Base-by-base conservation (phyloP, 1,140 invertebrate species). In the Bursaphelenchus mucronatus region DNA sequence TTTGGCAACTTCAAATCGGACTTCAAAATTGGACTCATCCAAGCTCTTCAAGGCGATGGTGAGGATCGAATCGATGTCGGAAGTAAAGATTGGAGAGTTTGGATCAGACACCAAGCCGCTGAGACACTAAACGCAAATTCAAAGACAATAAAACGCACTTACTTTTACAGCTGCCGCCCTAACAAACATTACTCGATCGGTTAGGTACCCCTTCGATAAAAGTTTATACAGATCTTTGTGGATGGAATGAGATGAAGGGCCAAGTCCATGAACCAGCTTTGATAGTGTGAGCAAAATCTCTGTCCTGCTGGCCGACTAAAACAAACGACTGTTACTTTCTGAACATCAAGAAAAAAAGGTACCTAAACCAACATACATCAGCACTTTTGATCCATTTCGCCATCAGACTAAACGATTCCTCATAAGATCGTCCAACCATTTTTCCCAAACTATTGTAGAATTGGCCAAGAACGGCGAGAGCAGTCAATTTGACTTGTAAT, bases 351-450 rank as follows among this genome's bases (percentile, higher is more conserved):
- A 11, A 55, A 64, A 58, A 54, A 45, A 17, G 45, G 15, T 65
- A 56, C 13, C 41, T 17, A 51, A 53, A 30, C n/a, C n/a, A 15
- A 64, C 21, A 45, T 43, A 86, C 85, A 81, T 98, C 95, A 5
- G 92, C 91, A 84, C 89, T 95, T 76, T 90, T 88, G 52, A 97
- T 83, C 6, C 90, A 91, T 70, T 92, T 91, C 52, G 94, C 88
- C 8, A 97, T 84, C 59, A 94, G 89, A 71, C 90, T 88, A 10
- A 97, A 91, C 3, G 94, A 97, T 80, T 98, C 94, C 81, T 98
- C 94, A 81, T 96, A 97, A 0, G 92, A 95, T 68, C 94, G 85
- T 0, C 94, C 95, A 88, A 96, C 97, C 92, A 97, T 96, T 68
- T 95, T 84, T 1, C 95, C 94, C 9, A 98, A 84, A 82, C 91